Conservation (phyloP, 2,113 vertebrate genomes). For the Psittacara wagleri region DNA sequence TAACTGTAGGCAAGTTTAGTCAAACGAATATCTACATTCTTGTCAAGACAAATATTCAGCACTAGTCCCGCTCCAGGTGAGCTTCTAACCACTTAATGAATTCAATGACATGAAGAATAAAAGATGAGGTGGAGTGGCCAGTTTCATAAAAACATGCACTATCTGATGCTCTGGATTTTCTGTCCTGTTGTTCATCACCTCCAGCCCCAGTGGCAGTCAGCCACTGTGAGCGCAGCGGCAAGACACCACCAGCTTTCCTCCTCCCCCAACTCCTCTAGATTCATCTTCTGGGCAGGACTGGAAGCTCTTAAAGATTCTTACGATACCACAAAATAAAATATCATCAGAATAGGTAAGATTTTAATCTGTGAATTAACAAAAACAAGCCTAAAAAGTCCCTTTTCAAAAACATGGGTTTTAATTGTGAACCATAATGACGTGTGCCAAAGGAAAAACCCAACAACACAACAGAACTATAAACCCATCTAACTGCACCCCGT, state of each 20-base stretch:
- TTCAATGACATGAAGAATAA: background rate
- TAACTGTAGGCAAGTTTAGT: background rate
- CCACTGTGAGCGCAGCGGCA: rapidly evolving
- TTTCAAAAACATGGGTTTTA: background rate
- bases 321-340: background rate
- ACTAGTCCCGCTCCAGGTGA: background rate
- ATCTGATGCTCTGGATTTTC: background rate
- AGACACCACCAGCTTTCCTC: background rate
- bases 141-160: background rate
- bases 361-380: background rate
- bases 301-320: background rate
- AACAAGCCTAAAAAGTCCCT: background rate
- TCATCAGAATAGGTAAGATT: background rate
- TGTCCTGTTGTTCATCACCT: background rate
- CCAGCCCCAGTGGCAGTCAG: background rate
- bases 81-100: background rate
- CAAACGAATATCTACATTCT: background rate
- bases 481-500: background rate
- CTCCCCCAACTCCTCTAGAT: background rate
- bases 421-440: background rate
- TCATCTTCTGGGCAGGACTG: background rate
- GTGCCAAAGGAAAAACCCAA: background rate
- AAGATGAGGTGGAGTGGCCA: background rate
- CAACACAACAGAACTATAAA: background rate
- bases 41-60: conserved; percentile 4